Percentiles rank a stretch among this genome's conserved stretches.
Evolutionary conservation across 2,113 vertebrate genomes (phyloP).

Genomic region (Apteryx mantelli): DNA sequence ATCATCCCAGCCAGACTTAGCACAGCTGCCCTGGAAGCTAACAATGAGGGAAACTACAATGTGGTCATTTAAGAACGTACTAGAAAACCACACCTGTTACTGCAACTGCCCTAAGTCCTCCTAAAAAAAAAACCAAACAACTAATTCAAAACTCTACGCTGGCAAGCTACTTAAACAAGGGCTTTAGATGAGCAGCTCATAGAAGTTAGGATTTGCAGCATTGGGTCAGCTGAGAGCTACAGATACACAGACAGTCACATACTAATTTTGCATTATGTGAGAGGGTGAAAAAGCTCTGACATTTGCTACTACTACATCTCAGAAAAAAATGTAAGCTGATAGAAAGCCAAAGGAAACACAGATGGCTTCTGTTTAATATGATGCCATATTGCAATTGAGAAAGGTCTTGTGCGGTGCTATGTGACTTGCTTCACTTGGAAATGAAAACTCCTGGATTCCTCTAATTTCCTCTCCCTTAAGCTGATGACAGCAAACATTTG

Average conservation of each 20-base stretch:
- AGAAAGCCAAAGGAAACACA: conserved; percentile 45
- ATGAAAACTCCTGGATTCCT: conserved; percentile 37
- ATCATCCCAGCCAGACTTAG: not conserved
- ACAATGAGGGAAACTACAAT: not conserved
- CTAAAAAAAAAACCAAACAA: not conserved
- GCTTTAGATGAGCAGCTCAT: not conserved
- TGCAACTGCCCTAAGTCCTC: not conserved
- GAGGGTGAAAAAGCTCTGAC: not conserved
- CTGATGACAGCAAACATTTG: conserved; percentile 23
- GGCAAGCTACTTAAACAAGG: not conserved
- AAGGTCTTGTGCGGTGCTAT: conserved; percentile 6
- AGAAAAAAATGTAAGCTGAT: conserved; percentile 17
- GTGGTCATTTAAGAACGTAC: not conserved
- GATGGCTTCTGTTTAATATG: conserved; percentile 29
- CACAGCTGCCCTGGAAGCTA: not conserved
- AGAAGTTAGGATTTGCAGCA: not conserved
- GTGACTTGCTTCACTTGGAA: conserved; percentile 26
- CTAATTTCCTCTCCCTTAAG: conserved; percentile 8
- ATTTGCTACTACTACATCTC: not conserved
- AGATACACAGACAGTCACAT: not conserved
- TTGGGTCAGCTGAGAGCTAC: not conserved
- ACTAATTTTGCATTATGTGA: not conserved
- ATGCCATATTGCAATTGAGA: conserved; percentile 9
- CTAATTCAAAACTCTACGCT: not conserved
- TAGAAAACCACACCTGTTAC: not conserved